Evolutionary conservation across 2,797 vertebrate species (phyloP), one percentile per base, ranked within the genome.

Genomic region (Sphaeramia orbicularis): DNA sequence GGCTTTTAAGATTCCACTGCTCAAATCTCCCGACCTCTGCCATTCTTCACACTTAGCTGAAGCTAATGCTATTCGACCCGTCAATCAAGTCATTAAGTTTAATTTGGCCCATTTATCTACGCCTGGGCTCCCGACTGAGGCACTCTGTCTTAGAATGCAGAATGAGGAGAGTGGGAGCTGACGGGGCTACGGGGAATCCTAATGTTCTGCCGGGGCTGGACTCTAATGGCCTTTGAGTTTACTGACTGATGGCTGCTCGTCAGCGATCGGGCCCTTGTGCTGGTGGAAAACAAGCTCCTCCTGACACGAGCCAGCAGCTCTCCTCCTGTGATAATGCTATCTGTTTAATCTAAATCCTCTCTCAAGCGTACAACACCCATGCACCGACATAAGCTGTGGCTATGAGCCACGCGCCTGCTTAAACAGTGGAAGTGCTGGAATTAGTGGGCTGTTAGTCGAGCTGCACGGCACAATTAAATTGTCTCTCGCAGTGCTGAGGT

Each of bases 21-120:
- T 81, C 76, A 75, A 77, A 80, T 70, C 73, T 75, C 66, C 72
- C 47, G 78, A 76, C 83, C 27, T 44, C 71, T 30, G 36, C 74
- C 70, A 66, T 80, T 77, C 74, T 85, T 80, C 65, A 81, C 63
- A 61, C 74, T 79, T 79, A 62, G 74, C 84, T 42, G 75, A 58
- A 64, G 60, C 75, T 78, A 84, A 87, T 72, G 84, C 77, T 57
- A 79, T 80, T 85, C 41, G 4, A 74, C 53, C 83, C 65, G 86
- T 91, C 91, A 91, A 87, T 91, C 89, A 89, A 87, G 80, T 80
- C 86, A 88, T 92, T 91, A 89, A 74, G 57, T 89, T 87, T 90
- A 90, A 91, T 92, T 88, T 84, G 77, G 70, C 76, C 76, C 85
- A 87, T 92, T 92, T 91, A 89, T 87, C 88, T 79, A 53, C 4